Evolutionary conservation across 1,140 invertebrate species (phyloP), one percentile per base, ranked within the genome.

Genomic region (Drosophila mojavensis): DNA sequence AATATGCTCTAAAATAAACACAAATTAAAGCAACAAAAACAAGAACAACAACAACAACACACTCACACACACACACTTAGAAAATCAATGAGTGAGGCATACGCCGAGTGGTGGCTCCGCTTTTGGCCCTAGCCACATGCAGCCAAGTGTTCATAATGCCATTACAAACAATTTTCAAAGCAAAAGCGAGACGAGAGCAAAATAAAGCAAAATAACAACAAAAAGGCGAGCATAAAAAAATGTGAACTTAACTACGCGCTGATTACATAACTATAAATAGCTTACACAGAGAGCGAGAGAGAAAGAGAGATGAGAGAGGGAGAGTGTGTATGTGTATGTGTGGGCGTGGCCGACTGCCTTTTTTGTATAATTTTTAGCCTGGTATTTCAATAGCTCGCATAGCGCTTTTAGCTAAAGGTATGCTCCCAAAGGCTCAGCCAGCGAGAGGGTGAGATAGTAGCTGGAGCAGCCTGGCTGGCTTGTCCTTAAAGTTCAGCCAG

Each of bases 61-160:
- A 54, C 11, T 10, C 28, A 54, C 5, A 15, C 13, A 36, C 13
- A 20, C n/a, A 33, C 45, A 17, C 47, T 61, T 71, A 53, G 78
- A 62, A 71, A 83, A 71, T 72, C 71, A 71, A 82, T 80, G 17
- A 17, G 63, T 71, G 71, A 48, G 36, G 56, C 70, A 69, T 66
- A 70, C 39, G 56, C 62, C 67, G 50, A 10, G 62, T 71, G 20
- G 30, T 55, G 58, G 58, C 24, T 41, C 48, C 11, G 55, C 60
- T 48, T 55, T 55, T 41, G 28, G 30, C 15, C 45, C 24, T 67
- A 64, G 39, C 56, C 54, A 48, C 47, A 65, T 50, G 80, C 80
- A 88, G 26, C 75, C 67, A 60, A 74, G 79, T 86, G 82, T 88
- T 81, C 64, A 82, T 86, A 86, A 86, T 88, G 70, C 68, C 75